Evolutionary conservation across 2,888 invertebrate genomes (phyloP).

Genomic region (Diadromus collaris): DNA sequence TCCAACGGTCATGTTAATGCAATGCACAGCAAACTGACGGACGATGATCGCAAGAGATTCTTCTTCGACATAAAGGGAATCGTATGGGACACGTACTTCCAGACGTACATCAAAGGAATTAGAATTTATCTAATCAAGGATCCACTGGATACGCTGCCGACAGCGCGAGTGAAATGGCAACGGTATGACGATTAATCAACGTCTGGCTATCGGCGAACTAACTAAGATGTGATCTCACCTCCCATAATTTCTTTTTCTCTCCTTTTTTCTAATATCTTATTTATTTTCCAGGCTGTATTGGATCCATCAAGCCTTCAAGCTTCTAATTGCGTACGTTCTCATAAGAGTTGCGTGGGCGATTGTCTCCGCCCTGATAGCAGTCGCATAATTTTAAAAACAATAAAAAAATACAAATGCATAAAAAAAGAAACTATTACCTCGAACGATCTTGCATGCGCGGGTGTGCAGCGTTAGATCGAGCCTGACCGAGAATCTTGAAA

Average conservation of each 20-base stretch:
- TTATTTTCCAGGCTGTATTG: slow-evolving; percentile 76
- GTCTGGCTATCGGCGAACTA: neutral
- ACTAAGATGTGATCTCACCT: neutral
- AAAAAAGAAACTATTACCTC: slow-evolving; percentile 13
- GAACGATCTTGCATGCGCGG: slow-evolving; percentile 6
- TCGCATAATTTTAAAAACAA: slow-evolving; percentile 28
- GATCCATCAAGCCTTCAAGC: slow-evolving; percentile 76
- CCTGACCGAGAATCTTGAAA: neutral
- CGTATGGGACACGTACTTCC: slow-evolving; percentile 89
- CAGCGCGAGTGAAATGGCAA: slow-evolving; percentile 82
- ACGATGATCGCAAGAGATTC: slow-evolving; percentile 84
- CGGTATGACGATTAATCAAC: slow-evolving; percentile 78
- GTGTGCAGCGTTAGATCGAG: neutral
- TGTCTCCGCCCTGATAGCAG: slow-evolving; percentile 61
- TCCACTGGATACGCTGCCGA: slow-evolving; percentile 87
- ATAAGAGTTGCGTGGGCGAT: slow-evolving; percentile 74
- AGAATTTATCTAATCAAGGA: slow-evolving; percentile 91
- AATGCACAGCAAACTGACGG: slow-evolving; percentile 83
- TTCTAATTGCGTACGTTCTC: slow-evolving; percentile 71
- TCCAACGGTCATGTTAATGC: slow-evolving; percentile 83
- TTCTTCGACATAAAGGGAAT: slow-evolving; percentile 87
- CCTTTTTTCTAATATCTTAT: neutral
- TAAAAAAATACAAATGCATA: too few relatives aligned
- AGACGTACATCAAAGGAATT: slow-evolving; percentile 86
- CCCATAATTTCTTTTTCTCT: neutral